Conservation (phyloP, 2,888 invertebrate species). For the Gymnocheta viridis region DNA sequence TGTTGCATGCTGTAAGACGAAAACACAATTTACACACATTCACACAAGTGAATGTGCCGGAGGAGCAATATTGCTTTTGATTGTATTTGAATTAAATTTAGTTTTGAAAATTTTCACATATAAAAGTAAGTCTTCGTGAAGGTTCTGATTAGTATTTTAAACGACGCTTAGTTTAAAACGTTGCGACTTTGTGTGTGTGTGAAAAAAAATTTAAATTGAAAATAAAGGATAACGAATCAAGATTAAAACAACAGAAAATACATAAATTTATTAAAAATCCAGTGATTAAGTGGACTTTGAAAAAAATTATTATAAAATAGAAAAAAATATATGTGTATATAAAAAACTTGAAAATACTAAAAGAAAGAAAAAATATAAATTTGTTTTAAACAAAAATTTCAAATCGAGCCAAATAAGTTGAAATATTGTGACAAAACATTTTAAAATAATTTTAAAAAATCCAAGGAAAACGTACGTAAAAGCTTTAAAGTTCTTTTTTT, state of each 20-base stretch:
- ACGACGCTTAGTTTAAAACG: constrained; percentile 76
- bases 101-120: constrained; percentile 72
- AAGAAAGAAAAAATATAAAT: background rate
- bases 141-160: constrained; percentile 80
- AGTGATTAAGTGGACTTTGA: background rate
- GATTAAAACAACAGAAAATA: background rate
- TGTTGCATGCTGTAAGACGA: constrained; percentile 60
- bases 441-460: background rate
- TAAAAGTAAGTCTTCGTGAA: constrained; percentile 77
- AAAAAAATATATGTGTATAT: background rate
- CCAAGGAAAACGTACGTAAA: constrained; percentile 8
- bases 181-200: constrained; percentile 44
- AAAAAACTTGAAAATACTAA: background rate
- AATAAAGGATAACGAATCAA: constrained; percentile 27
- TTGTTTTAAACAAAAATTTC: background rate
- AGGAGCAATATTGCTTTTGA: constrained; percentile 44
- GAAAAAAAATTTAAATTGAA: background rate
- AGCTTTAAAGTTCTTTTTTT: background rate
- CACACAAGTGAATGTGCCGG: constrained; percentile 12
- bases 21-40: constrained; percentile 23
- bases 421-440: background rate
- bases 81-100: constrained; percentile 36
- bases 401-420: background rate
- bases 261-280: background rate
- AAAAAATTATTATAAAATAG: background rate